Percentiles rank a stretch among this genome's conserved stretches.
Conservation (phyloP, 23 tunicate species). For the Styela plicata region DNA sequence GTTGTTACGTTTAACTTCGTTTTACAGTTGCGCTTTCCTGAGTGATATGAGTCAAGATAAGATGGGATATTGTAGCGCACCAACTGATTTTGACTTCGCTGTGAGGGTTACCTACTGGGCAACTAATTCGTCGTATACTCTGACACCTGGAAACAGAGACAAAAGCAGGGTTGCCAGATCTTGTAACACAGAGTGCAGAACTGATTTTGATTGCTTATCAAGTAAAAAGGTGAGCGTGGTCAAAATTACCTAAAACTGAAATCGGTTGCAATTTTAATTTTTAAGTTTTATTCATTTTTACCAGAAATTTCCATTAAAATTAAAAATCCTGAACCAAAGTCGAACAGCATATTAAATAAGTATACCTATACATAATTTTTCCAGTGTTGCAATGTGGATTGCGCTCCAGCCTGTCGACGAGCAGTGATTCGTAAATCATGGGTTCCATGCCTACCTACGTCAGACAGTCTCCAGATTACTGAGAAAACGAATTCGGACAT, state of each 20-base stretch:
- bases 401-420: constrained; percentile 35
- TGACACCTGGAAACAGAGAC: not conserved
- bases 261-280: not conserved
- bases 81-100: constrained; percentile 18
- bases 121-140: not conserved
- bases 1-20: too few relatives aligned
- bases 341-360: too few relatives aligned
- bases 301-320: too few relatives aligned
- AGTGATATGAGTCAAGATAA: constrained; percentile 54
- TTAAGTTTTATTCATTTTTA: too few relatives aligned
- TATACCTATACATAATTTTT: too few relatives aligned
- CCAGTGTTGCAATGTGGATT: constrained; percentile 60
- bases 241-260: too few relatives aligned
- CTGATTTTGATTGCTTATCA: constrained; percentile 37
- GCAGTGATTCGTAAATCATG: constrained; percentile 38
- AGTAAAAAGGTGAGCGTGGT: constrained; percentile 40
- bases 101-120: constrained; percentile 7
- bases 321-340: too few relatives aligned
- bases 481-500: constrained; percentile 7
- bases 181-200: constrained; percentile 33
- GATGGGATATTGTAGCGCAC: constrained; percentile 64
- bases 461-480: constrained; percentile 4
- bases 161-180: not conserved
- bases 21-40: constrained; percentile 63
- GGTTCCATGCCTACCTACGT: constrained; percentile 39